These are phyloP conservation scores for Furnarius figulus DNA, from an alignment of 2,113 vertebrate genomes.

Conservation along the genomic window DNA sequence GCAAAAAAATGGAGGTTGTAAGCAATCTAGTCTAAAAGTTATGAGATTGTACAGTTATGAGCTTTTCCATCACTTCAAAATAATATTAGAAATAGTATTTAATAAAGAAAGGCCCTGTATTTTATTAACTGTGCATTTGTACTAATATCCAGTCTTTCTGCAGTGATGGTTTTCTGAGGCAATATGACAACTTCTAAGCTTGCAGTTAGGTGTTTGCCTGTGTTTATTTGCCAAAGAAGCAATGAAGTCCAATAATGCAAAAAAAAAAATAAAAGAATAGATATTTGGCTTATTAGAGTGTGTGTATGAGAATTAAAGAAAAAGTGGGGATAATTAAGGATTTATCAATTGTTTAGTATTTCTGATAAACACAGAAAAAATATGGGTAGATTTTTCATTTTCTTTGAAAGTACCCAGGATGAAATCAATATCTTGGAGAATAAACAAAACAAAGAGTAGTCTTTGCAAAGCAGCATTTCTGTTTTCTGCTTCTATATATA, in stretches of 20 bases:
- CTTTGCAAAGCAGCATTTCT: not conserved
- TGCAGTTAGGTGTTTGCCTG: not conserved
- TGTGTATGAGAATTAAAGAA: not conserved
- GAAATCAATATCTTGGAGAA: not conserved
- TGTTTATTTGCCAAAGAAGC: not conserved
- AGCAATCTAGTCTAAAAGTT: not conserved
- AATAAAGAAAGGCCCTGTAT: not conserved
- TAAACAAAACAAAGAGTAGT: not conserved
- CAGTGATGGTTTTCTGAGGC: not conserved
- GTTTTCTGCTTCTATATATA: not conserved
- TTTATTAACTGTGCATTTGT: not conserved
- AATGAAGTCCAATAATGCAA: rapidly evolving
- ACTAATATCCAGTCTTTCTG: not conserved
- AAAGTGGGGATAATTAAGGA: not conserved
- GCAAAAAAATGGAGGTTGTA: rapidly evolving
- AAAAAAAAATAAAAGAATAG: not conserved
- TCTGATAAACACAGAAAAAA: not conserved
- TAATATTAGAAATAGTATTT: not conserved
- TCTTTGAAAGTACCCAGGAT: not conserved
- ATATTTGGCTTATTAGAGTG: not conserved
- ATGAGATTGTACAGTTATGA: not conserved
- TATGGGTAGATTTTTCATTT: not conserved
- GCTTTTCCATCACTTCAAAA: not conserved
- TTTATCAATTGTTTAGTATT: not conserved
- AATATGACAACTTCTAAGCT: not conserved